Evolutionary conservation across 2,113 vertebrate genomes (phyloP).

Genomic region (Gallinago media): DNA sequence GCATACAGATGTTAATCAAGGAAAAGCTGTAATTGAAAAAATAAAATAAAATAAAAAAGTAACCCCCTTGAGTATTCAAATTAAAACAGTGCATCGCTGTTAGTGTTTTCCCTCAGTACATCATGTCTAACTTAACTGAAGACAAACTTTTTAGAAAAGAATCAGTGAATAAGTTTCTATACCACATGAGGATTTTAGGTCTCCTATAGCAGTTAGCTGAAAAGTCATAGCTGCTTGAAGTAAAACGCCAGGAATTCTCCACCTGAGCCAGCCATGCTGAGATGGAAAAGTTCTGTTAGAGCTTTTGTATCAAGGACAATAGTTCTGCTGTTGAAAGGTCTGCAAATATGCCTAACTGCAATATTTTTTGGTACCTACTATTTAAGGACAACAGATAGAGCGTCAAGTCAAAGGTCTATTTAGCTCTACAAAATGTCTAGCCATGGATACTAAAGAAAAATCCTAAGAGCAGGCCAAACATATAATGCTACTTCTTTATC

Average conservation of each 20-base stretch:
- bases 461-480: neutral
- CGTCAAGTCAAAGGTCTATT: neutral
- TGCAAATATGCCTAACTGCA: neutral
- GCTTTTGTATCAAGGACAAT: neutral
- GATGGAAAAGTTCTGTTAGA: neutral
- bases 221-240: neutral
- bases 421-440: neutral
- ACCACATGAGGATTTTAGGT: neutral
- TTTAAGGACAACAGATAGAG: neutral
- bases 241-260: neutral
- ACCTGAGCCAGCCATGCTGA: accelerated
- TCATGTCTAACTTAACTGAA: neutral
- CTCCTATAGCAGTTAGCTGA: neutral
- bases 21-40: neutral
- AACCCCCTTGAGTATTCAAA: neutral
- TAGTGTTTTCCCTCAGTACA: neutral
- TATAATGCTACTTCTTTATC: neutral
- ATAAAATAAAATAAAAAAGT: too few relatives aligned
- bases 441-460: neutral
- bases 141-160: neutral
- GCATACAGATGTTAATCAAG: neutral
- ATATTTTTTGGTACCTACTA: neutral
- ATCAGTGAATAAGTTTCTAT: neutral
- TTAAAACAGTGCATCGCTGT: neutral
- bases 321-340: neutral